Evolutionary conservation across 2,797 vertebrate genomes (phyloP).

Genomic region (Falco cherrug): DNA sequence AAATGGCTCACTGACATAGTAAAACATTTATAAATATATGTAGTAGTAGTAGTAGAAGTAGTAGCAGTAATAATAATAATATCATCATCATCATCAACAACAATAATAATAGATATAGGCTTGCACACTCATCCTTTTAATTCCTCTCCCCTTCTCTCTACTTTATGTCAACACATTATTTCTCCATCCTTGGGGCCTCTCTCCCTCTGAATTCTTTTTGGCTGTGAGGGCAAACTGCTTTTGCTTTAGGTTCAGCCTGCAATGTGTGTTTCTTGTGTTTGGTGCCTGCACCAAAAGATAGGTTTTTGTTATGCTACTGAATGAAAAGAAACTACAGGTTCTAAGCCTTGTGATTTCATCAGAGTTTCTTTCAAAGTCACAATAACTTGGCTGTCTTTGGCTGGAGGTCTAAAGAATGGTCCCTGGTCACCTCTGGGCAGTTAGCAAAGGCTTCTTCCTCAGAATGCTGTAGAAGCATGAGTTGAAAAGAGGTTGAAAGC

Average conservation of each 20-base stretch:
- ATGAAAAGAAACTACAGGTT: not conserved
- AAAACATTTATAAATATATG: not conserved
- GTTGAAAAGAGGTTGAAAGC: not conserved
- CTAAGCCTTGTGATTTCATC: not conserved
- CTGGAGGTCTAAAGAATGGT: not conserved
- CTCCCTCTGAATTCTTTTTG: not conserved
- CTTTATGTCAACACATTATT: not conserved
- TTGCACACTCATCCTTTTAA: not conserved
- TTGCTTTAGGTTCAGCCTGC: not conserved
- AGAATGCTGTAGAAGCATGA: not conserved
- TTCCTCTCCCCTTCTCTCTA: not conserved
- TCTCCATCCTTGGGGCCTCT: not conserved
- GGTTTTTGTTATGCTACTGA: not conserved
- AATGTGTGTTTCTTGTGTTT: not conserved
- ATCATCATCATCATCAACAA: not conserved
- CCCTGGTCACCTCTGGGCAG: not conserved
- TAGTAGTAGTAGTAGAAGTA: too few relatives aligned
- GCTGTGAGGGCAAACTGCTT: not conserved
- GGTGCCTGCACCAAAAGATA: not conserved
- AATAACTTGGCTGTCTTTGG: not conserved
- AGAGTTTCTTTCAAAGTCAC: not conserved
- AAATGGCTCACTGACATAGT: not conserved
- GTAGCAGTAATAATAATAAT: not conserved
- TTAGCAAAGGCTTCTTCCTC: not conserved
- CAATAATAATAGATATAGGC: not conserved